These are phyloP conservation scores for Sciurus niger DNA, from an alignment of 2,113 vertebrate genomes.

Conservation along the genomic window DNA sequence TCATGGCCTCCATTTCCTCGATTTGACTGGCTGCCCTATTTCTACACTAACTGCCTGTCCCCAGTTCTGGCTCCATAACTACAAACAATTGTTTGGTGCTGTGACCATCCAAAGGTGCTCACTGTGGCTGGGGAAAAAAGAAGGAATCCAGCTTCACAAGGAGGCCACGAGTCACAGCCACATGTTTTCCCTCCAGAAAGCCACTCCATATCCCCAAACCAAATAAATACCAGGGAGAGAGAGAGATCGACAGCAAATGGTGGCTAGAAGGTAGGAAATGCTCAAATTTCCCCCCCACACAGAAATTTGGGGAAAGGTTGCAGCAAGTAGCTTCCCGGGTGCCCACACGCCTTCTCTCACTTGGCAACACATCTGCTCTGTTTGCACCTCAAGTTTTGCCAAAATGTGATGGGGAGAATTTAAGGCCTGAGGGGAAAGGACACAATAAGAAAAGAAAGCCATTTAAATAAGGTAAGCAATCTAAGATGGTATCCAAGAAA, in stretches of 20 bases:
- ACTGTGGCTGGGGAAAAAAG: not conserved
- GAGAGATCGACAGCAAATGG: conserved; percentile 10
- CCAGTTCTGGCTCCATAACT: no score
- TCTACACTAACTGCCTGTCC: no score
- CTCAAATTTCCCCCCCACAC: not conserved
- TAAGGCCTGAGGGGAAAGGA: not conserved
- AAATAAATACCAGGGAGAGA: not conserved
- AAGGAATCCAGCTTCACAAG: not conserved
- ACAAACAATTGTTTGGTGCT: not conserved
- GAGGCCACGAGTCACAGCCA: not conserved
- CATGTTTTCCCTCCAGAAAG: not conserved
- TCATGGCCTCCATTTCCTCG: no score
- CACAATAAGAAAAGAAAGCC: not conserved
- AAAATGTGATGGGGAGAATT: conserved; percentile 32
- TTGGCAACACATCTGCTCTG: not conserved
- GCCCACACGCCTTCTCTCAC: not conserved
- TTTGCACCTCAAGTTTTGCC: not conserved
- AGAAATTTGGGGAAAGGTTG: conserved; percentile 18
- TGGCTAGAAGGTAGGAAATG: not conserved
- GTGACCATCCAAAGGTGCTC: not conserved
- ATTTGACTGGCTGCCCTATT: no score
- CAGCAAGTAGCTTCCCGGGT: not conserved
- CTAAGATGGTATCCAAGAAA: not conserved
- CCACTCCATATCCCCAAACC: not conserved
- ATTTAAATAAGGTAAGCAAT: not conserved